Conservation (phyloP, 2,888 invertebrate genomes). For the Panopea generosa region DNA sequence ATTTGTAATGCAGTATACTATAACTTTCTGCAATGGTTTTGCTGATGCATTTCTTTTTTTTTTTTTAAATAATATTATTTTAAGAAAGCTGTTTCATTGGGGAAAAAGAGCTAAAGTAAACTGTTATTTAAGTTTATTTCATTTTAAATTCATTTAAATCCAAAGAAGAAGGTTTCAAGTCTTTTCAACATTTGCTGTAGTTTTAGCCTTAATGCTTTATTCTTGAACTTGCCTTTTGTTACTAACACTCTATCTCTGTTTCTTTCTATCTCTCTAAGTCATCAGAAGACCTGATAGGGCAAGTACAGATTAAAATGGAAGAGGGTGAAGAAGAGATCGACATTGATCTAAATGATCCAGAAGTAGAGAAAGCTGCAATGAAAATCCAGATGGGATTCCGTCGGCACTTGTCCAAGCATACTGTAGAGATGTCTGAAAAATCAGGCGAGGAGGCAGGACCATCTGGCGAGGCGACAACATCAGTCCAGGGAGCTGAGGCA, state of each 20-base stretch:
- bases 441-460: background rate
- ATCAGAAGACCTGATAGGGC: background rate
- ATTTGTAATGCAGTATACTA: too few species aligned
- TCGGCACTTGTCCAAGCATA: slow-evolving; percentile 1
- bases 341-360: slow-evolving; percentile 75
- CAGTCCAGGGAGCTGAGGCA: slow-evolving; percentile 31
- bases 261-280: slow-evolving; percentile 1
- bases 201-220: too few species aligned
- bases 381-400: slow-evolving; percentile 42
- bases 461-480: background rate
- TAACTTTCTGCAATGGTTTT: too few species aligned
- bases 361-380: slow-evolving; percentile 71
- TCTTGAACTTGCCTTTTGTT: background rate
- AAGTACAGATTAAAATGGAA: background rate
- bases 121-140: too few species aligned
- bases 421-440: background rate
- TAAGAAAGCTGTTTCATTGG: too few species aligned
- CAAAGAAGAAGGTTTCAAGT: too few species aligned
- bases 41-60: too few species aligned
- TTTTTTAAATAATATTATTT: too few species aligned
- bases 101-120: too few species aligned
- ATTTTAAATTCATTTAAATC: too few species aligned
- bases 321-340: slow-evolving; percentile 30
- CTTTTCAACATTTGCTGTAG: too few species aligned
- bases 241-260: slow-evolving; percentile 1